Evolutionary conservation across 2,888 invertebrate genomes (phyloP).

Genomic region (Eueremaeus valkanovi): DNA sequence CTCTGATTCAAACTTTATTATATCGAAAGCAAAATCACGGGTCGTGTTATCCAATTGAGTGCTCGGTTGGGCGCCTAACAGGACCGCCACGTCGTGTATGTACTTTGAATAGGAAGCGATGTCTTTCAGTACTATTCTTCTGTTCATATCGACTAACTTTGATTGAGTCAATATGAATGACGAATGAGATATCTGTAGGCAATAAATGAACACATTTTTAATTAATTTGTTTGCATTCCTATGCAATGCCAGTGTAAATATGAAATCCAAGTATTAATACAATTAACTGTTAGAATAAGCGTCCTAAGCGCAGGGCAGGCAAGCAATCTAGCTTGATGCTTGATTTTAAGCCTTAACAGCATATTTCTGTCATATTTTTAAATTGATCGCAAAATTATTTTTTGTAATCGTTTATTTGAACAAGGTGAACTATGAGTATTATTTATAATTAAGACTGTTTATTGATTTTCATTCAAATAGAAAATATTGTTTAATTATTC

Average conservation of each 20-base stretch:
- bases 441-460: too few species aligned
- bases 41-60: neutral
- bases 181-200: slow-evolving; percentile 15
- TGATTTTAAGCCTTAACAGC: too few species aligned
- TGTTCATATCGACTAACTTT: neutral
- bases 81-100: slow-evolving; percentile 26
- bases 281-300: too few species aligned
- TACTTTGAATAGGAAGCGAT: neutral
- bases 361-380: too few species aligned
- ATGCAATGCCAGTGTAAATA: neutral
- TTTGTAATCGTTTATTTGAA: too few species aligned
- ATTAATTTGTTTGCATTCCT: neutral
- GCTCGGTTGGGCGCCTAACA: neutral
- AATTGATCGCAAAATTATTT: too few species aligned
- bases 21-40: neutral
- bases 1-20: slow-evolving; percentile 27
- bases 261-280: too few species aligned
- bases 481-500: too few species aligned
- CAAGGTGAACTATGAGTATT: too few species aligned
- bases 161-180: neutral
- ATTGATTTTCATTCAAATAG: too few species aligned
- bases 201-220: neutral
- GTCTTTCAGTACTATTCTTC: neutral
- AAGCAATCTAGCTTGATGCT: too few species aligned
- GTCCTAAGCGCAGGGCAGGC: too few species aligned